A percentile compares a stretch with the other conserved stretches of the same genome.
These are phyloP conservation scores for Platycheirus rosarum DNA, from an alignment of 2,888 invertebrate species.

Conservation along the genomic window DNA sequence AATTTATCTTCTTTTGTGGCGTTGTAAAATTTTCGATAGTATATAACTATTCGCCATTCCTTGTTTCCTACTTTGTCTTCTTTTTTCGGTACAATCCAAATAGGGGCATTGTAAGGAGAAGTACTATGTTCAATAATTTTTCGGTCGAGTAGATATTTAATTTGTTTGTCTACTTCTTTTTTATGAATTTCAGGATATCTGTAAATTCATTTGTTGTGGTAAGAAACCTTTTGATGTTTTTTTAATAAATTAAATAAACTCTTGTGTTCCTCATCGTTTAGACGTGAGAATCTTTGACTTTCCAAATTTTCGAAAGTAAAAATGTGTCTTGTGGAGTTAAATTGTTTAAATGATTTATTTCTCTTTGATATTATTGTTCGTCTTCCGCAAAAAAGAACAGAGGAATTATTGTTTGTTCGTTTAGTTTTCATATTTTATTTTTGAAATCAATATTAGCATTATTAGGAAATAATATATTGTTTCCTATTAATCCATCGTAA, in stretches of 20 bases:
- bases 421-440: conserved; percentile 28
- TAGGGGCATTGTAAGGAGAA: conserved; percentile 40
- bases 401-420: conserved; percentile 8
- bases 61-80: not conserved
- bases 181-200: conserved; percentile 22
- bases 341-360: conserved; percentile 21
- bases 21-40: conserved; percentile 43
- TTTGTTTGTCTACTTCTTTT: conserved; percentile 40
- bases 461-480: conserved; percentile 37
- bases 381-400: conserved; percentile 20
- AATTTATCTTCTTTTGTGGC: no score
- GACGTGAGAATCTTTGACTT: conserved; percentile 14
- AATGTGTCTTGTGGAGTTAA: conserved; percentile 10
- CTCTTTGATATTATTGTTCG: conserved; percentile 19
- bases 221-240: conserved; percentile 17
- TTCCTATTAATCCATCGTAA: conserved; percentile 27
- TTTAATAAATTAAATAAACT: conserved; percentile 9
- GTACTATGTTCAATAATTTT: conserved; percentile 12
- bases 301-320: conserved; percentile 15
- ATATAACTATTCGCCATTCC: conserved; percentile 38
- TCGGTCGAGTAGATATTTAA: conserved; percentile 44
- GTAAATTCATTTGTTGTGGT: conserved; percentile 8
- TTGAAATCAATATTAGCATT: conserved; percentile 14
- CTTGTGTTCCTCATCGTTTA: not conserved
- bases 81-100: conserved; percentile 15